These are phyloP conservation scores for Huso huso DNA, from an alignment of 2,797 vertebrate species.

Conservation along the genomic window DNA sequence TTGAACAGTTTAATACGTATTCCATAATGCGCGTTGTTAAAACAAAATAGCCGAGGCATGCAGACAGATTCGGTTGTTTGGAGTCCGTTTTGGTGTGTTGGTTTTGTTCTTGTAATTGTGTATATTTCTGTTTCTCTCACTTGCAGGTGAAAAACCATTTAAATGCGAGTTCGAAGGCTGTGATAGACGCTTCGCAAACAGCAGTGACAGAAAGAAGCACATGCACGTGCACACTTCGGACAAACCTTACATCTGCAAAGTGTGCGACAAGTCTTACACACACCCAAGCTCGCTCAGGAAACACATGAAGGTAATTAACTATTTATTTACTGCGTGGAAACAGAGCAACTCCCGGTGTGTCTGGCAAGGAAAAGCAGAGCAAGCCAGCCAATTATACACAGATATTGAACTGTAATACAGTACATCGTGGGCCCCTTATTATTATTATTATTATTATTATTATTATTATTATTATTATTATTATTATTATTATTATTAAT, in stretches of 20 bases:
- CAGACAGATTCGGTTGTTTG: too few species aligned
- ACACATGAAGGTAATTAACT: constrained; percentile 97
- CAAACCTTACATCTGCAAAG: constrained; percentile 98
- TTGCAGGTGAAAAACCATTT: constrained; percentile 96
- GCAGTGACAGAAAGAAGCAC: constrained; percentile 99
- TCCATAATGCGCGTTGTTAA: too few species aligned
- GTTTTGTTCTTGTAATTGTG: neutral
- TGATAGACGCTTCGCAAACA: constrained; percentile 97
- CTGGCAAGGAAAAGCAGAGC: too few species aligned
- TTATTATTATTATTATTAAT: too few species aligned
- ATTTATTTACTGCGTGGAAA: constrained; percentile 39
- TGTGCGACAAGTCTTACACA: constrained; percentile 98
- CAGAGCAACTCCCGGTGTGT: constrained; percentile 9
- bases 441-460: neutral
- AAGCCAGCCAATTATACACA: too few species aligned
- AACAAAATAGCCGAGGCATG: too few species aligned
- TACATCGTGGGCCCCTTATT: too few species aligned
- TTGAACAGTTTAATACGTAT: too few species aligned
- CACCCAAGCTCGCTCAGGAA: constrained; percentile 98
- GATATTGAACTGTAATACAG: too few species aligned
- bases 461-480: constrained; percentile 18
- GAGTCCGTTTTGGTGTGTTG: neutral
- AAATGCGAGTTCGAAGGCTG: constrained; percentile 99
- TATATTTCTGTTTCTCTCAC: constrained; percentile 46
- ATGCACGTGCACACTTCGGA: constrained; percentile 98